Base-by-base conservation (phyloP, 2,888 invertebrate genomes). In the Andrena fulva region DNA sequence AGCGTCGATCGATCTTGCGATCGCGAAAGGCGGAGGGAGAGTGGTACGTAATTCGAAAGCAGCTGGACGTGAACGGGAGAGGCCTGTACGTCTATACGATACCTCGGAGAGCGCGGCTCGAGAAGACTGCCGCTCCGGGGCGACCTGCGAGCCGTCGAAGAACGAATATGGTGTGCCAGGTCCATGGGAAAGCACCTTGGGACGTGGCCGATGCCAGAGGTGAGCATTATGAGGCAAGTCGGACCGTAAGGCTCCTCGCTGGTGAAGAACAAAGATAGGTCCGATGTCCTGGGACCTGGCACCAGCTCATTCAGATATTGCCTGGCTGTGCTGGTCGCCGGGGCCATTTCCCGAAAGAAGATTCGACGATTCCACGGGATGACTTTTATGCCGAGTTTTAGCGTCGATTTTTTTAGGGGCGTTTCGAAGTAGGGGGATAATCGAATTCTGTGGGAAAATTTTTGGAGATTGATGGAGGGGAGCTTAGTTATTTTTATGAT, bases 31-130 rank as follows among this genome's bases (percentile, higher is more conserved):
- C 31, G 29, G 27, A n/a, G 52, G 33, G 24, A 50, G 50, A 67
- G 60, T 63, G 62, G 10, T 20, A 48, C 60, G 64, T 80, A 76
- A 77, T 59, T 68, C 75, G 68, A 87, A 90, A 90, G 90, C 89
- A 85, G 90, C 85, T 89, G 75, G 82, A 90, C 89, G 77, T 86
- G 87, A 89, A 89, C 89, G 87, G 89, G 89, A 89, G 86, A 80
- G 76, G 83, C 77, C 76, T 66, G 24, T 35, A 42, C 68, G 84
- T 74, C 77, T 67, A 31, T 56, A 50, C 68, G 84, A 82, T 82
- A 83, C 83, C 76, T 66, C 71, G 84, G 84, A 71, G 83, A 85
- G 74, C 60, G 68, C 29, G 70, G 52, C 69, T 76, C 73, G 73
- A 75, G 83, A 79, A 68, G 79, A 67, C 72, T 60, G 60, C 59